phyloP scores from a whole-genome alignment of 92 coral and sea anemone species.

The Umimayanthus chanpuru region DNA sequence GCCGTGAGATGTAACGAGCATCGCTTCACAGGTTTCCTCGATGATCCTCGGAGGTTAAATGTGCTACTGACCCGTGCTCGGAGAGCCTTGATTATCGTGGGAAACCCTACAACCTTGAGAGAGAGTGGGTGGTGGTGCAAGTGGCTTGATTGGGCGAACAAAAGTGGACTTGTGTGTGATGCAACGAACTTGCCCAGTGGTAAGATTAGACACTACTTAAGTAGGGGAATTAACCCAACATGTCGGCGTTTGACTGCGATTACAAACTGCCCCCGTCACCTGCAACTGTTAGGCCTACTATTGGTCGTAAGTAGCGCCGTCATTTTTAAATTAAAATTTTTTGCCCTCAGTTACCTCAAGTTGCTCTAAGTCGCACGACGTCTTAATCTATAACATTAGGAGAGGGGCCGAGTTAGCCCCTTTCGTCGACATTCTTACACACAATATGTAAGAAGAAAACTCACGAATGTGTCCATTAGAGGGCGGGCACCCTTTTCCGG shows the following conservation, averaged over 20 bases:
- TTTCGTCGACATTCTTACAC: no score
- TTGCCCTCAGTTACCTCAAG: no score
- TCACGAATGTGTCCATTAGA: no score
- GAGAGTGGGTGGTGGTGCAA: constrained; percentile 64
- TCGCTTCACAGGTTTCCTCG: constrained; percentile 70
- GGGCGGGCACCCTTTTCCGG: no score
- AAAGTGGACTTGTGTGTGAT: constrained; percentile 28
- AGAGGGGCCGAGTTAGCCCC: no score
- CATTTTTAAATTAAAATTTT: no score
- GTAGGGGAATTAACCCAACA: not conserved
- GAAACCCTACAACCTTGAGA: constrained; percentile 60
- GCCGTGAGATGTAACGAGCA: constrained; percentile 87
- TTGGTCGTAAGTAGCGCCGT: no score
- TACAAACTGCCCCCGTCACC: not conserved
- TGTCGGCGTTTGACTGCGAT: not conserved
- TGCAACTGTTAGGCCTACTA: no score
- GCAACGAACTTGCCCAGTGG: constrained; percentile 1
- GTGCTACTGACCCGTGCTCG: constrained; percentile 84
- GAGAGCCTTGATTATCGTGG: constrained; percentile 75
- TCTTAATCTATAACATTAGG: no score
- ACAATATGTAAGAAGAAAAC: no score
- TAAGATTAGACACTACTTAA: not conserved
- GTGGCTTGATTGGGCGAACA: constrained; percentile 69
- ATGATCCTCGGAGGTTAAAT: constrained; percentile 74
- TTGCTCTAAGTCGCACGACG: no score